phyloP scores from a whole-genome alignment of 1,140 invertebrate genomes.

The Nephotettix cincticeps region DNA sequence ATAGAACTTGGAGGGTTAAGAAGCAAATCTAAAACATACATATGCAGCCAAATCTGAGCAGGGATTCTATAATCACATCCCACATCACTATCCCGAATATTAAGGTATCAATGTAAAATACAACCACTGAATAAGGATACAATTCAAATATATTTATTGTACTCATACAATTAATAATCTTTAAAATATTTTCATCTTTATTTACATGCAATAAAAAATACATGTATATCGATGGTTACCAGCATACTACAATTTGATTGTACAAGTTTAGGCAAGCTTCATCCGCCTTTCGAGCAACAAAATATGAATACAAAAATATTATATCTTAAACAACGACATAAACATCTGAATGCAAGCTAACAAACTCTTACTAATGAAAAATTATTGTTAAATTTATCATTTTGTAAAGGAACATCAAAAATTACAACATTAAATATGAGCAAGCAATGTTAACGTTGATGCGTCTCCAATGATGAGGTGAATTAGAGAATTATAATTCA shows the following conservation, averaged over 20 bases:
- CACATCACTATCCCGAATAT: too few relatives aligned
- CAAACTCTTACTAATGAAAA: neutral
- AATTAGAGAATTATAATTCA: too few relatives aligned
- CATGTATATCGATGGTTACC: neutral
- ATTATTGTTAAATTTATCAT: neutral
- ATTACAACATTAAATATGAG: neutral
- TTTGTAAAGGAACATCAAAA: neutral
- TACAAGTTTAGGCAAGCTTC: neutral
- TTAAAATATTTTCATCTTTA: neutral
- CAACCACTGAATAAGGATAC: neutral
- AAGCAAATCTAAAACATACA: too few relatives aligned
- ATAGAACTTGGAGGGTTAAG: neutral
- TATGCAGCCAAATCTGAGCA: too few relatives aligned
- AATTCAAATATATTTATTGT: neutral
- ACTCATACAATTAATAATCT: neutral
- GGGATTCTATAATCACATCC: too few relatives aligned
- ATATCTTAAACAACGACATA: neutral
- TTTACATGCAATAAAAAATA: constrained; percentile 5
- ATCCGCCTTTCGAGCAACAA: neutral
- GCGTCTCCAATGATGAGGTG: neutral
- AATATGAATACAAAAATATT: constrained; percentile 5
- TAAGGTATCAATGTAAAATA: too few relatives aligned
- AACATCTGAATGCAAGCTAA: neutral
- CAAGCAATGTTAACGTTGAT: neutral
- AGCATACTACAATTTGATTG: neutral